Evolutionary conservation across 2,797 vertebrate genomes (phyloP), one percentile per base, ranked within the genome.

Genomic region (Adrianichthys oophorus): DNA sequence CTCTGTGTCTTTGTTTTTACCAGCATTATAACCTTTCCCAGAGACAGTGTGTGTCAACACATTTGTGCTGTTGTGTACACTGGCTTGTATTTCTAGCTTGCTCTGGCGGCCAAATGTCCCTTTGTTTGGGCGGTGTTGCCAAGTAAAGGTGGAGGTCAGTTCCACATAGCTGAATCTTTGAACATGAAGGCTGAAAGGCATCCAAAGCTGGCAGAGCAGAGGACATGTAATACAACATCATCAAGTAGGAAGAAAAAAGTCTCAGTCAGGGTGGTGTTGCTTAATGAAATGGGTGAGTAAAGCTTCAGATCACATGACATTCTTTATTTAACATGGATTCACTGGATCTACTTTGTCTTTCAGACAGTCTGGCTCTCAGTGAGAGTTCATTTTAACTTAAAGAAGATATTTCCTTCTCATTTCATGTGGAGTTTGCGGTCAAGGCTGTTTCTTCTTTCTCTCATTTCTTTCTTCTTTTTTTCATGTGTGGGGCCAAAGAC

Each of bases 111-210:
- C 87, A 88, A 78, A 68, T 37, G 74, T 86, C 84, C 84, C 84
- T 83, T 88, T 85, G 85, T 84, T 72, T 52, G 72, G 63, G 74
- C 72, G 82, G 53, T 43, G 40, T 70, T 82, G 85, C 86, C 87
- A 89, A 89, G 82, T 82, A 88, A 80, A 89, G 81, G 75, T 76
- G 70, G 84, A 86, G 87, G 88, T 87, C 89, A 87, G 70, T 62
- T 76, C 72, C 42, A 62, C 84, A 79, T 83, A 85, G 85, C 86
- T 85, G 86, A 90, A 85, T 86, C 82, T 75, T 54, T 82, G 78
- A 84, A 72, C 82, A 84, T 79, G 66, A 7, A 68, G 7, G 68
- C 65, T 52, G 76, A 82, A 65, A 44, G 1, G 13, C 51, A 52
- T 76, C 85, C 80, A 85, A 66, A 59, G 65, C 70, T 84, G 85